A percentile compares a stretch with the other conserved stretches of the same genome.
Conservation (phyloP, 2,113 vertebrate genomes). For the Siphamia tubifer region DNA sequence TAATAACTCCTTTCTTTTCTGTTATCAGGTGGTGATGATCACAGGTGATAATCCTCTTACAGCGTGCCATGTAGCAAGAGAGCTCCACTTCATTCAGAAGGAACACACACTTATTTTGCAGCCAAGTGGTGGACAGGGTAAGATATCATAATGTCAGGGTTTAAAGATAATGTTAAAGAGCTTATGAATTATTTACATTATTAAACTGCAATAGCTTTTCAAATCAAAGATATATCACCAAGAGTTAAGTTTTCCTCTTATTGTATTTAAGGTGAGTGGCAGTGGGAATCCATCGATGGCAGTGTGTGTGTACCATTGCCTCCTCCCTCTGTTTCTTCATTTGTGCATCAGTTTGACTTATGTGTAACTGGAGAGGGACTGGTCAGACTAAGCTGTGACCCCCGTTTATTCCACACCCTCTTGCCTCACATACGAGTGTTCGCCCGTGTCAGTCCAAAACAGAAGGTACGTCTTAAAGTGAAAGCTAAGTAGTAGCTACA, state of each 20-base stretch:
- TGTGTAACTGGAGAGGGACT: slow-evolving; percentile 94
- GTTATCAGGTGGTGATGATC: slow-evolving; percentile 93
- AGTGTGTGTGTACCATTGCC: slow-evolving; percentile 70
- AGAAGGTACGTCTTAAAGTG: slow-evolving; percentile 69
- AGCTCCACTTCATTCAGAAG: slow-evolving; percentile 91
- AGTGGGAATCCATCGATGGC: slow-evolving; percentile 88
- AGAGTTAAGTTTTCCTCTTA: not conserved
- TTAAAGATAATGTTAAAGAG: not conserved
- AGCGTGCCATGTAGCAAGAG: slow-evolving; percentile 93
- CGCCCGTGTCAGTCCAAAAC: slow-evolving; percentile 83
- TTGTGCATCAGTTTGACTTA: slow-evolving; percentile 82
- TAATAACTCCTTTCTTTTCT: not conserved
- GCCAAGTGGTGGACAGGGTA: slow-evolving; percentile 65
- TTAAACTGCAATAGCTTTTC: not conserved
- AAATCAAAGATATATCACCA: not conserved
- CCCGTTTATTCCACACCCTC: slow-evolving; percentile 66
- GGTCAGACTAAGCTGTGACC: slow-evolving; percentile 75
- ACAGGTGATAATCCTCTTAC: slow-evolving; percentile 96
- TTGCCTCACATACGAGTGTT: slow-evolving; percentile 80
- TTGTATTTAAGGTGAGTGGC: slow-evolving; percentile 79
- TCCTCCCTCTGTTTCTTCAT: slow-evolving; percentile 64
- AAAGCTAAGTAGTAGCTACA: not conserved
- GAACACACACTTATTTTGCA: slow-evolving; percentile 87
- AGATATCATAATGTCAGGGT: not conserved
- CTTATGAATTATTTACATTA: not conserved